Base-by-base conservation (phyloP, 2,113 vertebrate species). In the Lepus europaeus region DNA sequence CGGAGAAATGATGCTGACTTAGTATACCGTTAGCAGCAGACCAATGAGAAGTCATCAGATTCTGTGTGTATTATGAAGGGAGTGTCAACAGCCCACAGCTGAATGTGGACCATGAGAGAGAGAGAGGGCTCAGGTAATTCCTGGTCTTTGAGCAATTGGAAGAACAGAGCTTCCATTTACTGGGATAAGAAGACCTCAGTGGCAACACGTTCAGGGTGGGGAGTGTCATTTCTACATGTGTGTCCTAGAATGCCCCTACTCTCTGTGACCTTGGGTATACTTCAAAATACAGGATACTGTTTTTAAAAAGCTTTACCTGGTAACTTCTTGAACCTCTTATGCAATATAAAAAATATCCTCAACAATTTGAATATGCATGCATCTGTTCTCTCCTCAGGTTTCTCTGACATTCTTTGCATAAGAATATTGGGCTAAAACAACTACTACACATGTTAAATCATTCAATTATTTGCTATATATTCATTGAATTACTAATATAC, bases 381-480 rank as follows among this genome's bases (percentile, higher is more conserved):
- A 53, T 74, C 16, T 81, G 66, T 85, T 70, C 39, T 89, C 33
- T 23, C 87, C 53, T 59, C 72, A 68, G 78, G 53, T 80, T 83
- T 79, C 73, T 74, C 6, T 36, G 27, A 80, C 39, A 80, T 51
- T 69, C 49, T 66, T 73, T 51, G n/a, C 20, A 29, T 45, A 70
- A 45, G 27, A 85, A 85, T 95, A 84, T 64, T 51, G 88, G 91
- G 49, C 73, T 81, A 91, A 77, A 70, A 36, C 66, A 95, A 59
- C 36, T 45, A 64, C 51, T 70, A 31, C 76, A 51, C 9, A n/a
- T 74, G 45, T 85, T n/a, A 69, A 92, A 33, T 64, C 22, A 69
- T 79, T 79, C 2, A 27, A 4, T 79, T 68, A 90, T 45, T 80
- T 83, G 20, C 36, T 49, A 53, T 29, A 27, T 59, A 83, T 56